Evolutionary conservation across 2,113 vertebrate species (phyloP).

Genomic region (Bubalus kerabau): DNA sequence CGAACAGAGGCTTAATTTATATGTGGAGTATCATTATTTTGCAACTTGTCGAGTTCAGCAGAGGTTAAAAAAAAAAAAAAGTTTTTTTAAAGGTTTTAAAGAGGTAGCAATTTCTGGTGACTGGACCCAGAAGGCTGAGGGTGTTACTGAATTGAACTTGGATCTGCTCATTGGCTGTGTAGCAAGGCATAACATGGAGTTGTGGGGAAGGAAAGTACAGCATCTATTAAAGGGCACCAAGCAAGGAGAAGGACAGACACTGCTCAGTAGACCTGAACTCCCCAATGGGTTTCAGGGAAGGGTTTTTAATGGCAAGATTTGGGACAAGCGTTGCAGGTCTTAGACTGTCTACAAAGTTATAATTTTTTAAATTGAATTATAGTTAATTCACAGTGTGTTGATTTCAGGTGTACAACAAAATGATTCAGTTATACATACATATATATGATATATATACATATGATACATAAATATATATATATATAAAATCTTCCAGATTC

Average conservation of each 20-base stretch:
- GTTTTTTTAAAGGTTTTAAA: constrained; percentile 45
- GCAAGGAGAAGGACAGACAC: neutral
- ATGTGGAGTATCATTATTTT: constrained; percentile 33
- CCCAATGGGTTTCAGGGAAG: neutral
- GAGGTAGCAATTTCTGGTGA: constrained; percentile 8
- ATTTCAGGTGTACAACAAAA: neutral
- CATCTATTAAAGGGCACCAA: neutral
- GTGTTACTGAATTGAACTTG: neutral
- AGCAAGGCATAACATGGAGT: neutral
- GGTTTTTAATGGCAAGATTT: neutral
- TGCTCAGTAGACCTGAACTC: neutral
- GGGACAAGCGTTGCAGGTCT: neutral
- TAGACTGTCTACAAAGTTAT: neutral
- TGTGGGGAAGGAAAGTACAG: neutral
- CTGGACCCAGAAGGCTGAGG: constrained; percentile 22
- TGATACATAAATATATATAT: neutral
- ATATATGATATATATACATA: neutral
- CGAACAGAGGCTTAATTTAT: constrained; percentile 38
- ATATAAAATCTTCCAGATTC: neutral
- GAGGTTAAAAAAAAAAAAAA: constrained; percentile 8
- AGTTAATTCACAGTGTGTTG: neutral
- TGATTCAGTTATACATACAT: neutral
- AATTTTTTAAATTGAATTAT: neutral
- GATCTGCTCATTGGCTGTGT: neutral
- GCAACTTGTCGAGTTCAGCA: constrained; percentile 35